Evolutionary conservation across 2,113 vertebrate species (phyloP).

Genomic region (human): DNA sequence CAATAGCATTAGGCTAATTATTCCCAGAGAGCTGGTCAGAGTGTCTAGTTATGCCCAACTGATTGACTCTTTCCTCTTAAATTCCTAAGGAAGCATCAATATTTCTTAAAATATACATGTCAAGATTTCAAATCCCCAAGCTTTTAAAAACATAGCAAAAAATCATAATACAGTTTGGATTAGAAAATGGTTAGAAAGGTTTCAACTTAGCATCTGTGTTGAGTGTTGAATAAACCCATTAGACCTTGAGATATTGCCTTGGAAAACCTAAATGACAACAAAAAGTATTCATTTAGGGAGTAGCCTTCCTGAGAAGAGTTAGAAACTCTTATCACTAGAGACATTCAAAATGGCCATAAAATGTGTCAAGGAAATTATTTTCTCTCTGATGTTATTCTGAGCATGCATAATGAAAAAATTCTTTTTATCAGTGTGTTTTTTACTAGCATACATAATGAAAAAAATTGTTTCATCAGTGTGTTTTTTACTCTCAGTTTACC

Average conservation of each 20-base stretch:
- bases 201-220: conserved; percentile 45
- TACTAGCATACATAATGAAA: neutral
- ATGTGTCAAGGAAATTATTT: conserved; percentile 42
- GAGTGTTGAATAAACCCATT: conserved; percentile 54
- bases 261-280: conserved; percentile 54
- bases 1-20: conserved; percentile 17
- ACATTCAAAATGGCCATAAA: conserved; percentile 51
- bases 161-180: conserved; percentile 51
- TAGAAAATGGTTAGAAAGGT: conserved; percentile 53
- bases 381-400: conserved; percentile 28
- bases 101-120: conserved; percentile 48
- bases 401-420: neutral
- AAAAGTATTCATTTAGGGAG: conserved; percentile 63
- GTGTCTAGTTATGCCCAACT: conserved; percentile 5
- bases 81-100: conserved; percentile 44
- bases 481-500: conserved; percentile 29
- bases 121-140: conserved; percentile 43
- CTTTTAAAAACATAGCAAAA: conserved; percentile 59
- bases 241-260: conserved; percentile 54
- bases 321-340: conserved; percentile 49
- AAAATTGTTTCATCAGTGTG: conserved; percentile 6
- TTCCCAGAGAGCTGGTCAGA: neutral
- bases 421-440: conserved; percentile 34
- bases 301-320: neutral
- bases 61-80: conserved; percentile 36